These are phyloP conservation scores for silkworm (Bombyx mori) DNA, from an alignment of 1,140 invertebrate genomes.

Conservation along the genomic window DNA sequence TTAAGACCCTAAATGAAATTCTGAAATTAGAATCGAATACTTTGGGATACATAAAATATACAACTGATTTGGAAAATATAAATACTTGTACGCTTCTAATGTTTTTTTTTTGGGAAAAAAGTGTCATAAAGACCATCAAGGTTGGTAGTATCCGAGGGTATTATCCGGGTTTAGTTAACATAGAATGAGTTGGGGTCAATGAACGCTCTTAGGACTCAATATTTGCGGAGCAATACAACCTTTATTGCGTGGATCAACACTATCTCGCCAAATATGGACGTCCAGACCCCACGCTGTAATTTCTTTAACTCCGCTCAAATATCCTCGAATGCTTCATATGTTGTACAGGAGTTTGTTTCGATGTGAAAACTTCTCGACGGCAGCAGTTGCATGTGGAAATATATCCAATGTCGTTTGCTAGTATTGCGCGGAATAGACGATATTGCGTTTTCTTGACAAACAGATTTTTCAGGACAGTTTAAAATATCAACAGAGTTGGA, in stretches of 20 bases:
- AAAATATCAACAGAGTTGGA: no score
- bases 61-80: no score
- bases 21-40: no score
- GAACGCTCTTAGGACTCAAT: conserved; percentile 39
- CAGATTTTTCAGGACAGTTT: conserved; percentile 7
- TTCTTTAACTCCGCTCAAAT: conserved; percentile 18
- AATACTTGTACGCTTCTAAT: no score
- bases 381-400: conserved; percentile 6
- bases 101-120: no score
- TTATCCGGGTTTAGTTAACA: conserved; percentile 48
- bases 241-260: conserved; percentile 48
- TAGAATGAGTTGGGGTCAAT: conserved; percentile 56
- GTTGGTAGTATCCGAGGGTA: conserved; percentile 8
- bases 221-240: conserved; percentile 54
- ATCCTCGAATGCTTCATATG: conserved; percentile 3
- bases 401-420: conserved; percentile 25
- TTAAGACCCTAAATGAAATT: no score
- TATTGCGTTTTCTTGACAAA: conserved; percentile 37
- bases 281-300: conserved; percentile 15
- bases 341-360: neutral
- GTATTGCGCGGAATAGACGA: conserved; percentile 20
- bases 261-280: conserved; percentile 25
- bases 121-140: no score
- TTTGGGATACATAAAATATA: no score
- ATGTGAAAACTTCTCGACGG: conserved; percentile 1